Evolutionary conservation across 1,140 invertebrate genomes (phyloP).

Genomic region (Helicoverpa armigera): DNA sequence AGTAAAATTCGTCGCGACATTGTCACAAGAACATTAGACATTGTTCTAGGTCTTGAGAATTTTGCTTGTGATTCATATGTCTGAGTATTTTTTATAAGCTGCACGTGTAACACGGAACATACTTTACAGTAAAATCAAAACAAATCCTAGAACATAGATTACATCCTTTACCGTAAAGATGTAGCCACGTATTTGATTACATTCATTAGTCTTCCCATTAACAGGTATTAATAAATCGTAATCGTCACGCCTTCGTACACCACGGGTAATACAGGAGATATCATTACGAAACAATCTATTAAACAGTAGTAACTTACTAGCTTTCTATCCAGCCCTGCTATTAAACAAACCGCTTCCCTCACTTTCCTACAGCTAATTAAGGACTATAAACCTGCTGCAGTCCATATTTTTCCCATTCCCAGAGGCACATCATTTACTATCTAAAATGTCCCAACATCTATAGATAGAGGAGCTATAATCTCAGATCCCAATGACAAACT

Average conservation of each 20-base stretch:
- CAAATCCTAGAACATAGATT: no score
- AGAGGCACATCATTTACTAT: constrained; percentile 31
- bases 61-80: constrained; percentile 3
- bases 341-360: constrained; percentile 18
- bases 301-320: constrained; percentile 16
- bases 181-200: not conserved
- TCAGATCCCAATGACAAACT: constrained; percentile 57
- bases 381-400: constrained; percentile 21
- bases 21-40: not conserved
- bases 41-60: not conserved
- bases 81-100: not conserved
- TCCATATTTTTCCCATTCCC: constrained; percentile 25
- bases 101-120: no score
- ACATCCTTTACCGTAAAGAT: not conserved
- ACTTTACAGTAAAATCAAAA: no score
- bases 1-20: constrained; percentile 35
- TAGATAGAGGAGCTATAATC: constrained; percentile 15
- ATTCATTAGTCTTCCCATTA: not conserved
- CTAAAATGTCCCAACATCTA: constrained; percentile 28
- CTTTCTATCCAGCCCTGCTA: constrained; percentile 27
- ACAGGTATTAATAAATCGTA: not conserved
- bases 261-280: constrained; percentile 24
- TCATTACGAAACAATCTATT: constrained; percentile 35
- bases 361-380: constrained; percentile 36
- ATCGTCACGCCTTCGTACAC: constrained; percentile 2